Base-by-base conservation (phyloP, 2,888 invertebrate species). In the Nebria brevicollis region DNA sequence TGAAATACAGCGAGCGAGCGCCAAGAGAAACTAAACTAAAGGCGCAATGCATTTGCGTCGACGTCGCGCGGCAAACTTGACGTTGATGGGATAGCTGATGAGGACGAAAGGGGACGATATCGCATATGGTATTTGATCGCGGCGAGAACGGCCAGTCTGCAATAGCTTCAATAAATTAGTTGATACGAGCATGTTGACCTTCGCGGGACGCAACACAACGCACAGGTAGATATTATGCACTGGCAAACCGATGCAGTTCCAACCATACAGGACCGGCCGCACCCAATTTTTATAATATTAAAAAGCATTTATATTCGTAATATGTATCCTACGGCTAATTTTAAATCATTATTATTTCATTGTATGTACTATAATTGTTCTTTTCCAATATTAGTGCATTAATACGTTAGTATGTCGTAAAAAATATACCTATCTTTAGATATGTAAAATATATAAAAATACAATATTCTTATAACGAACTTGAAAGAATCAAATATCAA, bases 111-210 rank as follows among this genome's bases (percentile, higher is more conserved):
- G 34, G 15, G 1, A 70, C 70, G 66, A 66, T 34, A 34, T 8
- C 54, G 54, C 54, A 26, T 72, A 76, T 76, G 81, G 81, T 73
- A 81, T 81, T 81, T 81, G 81, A 81, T 81, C 81, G 81, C 81
- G 74, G 3, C 64, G 66, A 70, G 81, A 81, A 72, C 65, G 77
- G 66, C 66, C 80, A 82, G 82, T 80, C 81, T 82, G 82, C 82
- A 82, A 82, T 80, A 76, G 76, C 80, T 82, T 81, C 82, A 80
- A 82, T 82, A 82, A 82, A 82, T 82, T 82, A 82, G 77, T 73
- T 41, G 82, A 80, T 80, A 82, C 80, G 79, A 82, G 80, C 82
- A 66, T 74, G 80, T 80, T 82, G 82, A 82, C 82, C 82, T 82
- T 82, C 81, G 79, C 76, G 43, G 43, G 25, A 75, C 75, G 20